A percentile compares a stretch with the other conserved stretches of the same genome.
Evolutionary conservation across 2,888 invertebrate genomes (phyloP).

Genomic region (Pinctada fucata): DNA sequence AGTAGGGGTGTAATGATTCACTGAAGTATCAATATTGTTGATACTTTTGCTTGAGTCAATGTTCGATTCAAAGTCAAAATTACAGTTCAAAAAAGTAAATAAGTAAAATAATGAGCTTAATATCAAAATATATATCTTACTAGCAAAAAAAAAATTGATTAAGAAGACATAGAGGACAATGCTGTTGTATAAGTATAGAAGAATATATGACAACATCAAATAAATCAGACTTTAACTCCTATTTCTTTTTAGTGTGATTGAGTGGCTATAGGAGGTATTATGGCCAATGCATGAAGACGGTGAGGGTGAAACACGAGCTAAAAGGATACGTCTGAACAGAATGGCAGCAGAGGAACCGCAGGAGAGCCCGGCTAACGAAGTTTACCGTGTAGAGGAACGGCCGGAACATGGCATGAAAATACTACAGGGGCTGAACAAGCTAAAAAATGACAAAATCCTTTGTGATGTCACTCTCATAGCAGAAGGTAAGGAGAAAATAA

Average conservation of each 20-base stretch:
- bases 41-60: too few relatives aligned
- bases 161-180: too few relatives aligned
- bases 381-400: slow-evolving; percentile 67
- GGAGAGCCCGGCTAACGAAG: slow-evolving; percentile 53
- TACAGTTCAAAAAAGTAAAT: too few relatives aligned
- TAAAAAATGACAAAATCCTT: slow-evolving; percentile 75
- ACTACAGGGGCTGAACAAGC: slow-evolving; percentile 73
- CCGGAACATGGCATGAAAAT: slow-evolving; percentile 76
- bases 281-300: slow-evolving; percentile 27
- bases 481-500: slow-evolving; percentile 66
- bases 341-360: slow-evolving; percentile 43
- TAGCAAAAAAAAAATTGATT: too few relatives aligned
- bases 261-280: not conserved
- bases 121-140: too few relatives aligned
- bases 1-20: too few relatives aligned
- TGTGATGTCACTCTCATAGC: slow-evolving; percentile 77
- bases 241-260: not conserved
- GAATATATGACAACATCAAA: too few relatives aligned
- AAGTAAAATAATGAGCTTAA: too few relatives aligned
- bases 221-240: too few relatives aligned
- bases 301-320: slow-evolving; percentile 17
- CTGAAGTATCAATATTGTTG: too few relatives aligned
- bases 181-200: too few relatives aligned
- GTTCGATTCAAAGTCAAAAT: too few relatives aligned
- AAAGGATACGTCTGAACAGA: slow-evolving; percentile 28